A percentile compares a stretch with the other conserved stretches of the same genome.
phyloP scores from a whole-genome alignment of 2,888 invertebrate species.

The Dryobotodes eremita region DNA sequence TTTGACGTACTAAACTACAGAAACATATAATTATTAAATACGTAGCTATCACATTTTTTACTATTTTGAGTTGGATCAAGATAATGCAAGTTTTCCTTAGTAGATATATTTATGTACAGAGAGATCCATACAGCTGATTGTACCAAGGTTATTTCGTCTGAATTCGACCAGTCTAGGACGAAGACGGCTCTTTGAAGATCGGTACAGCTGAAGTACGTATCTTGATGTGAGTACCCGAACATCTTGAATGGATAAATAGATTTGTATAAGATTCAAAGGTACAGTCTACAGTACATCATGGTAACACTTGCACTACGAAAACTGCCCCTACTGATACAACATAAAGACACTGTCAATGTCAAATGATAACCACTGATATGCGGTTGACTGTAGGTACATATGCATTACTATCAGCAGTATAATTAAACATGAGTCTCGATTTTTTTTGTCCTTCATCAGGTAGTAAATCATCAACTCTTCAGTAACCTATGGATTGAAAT shows the following conservation, averaged over 20 bases:
- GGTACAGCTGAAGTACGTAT: not conserved
- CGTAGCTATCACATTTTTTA: too few species aligned
- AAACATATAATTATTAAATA: too few species aligned
- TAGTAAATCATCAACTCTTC: not conserved
- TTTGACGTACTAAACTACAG: too few species aligned
- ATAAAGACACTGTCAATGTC: too few species aligned
- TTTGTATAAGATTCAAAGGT: not conserved
- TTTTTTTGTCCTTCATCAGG: not conserved
- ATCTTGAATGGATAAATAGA: not conserved
- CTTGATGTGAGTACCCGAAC: not conserved
- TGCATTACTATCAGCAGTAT: not conserved
- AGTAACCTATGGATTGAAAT: not conserved
- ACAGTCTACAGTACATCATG: not conserved
- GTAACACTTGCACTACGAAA: too few species aligned
- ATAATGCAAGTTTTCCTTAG: not conserved
- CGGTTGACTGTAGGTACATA: too few species aligned
- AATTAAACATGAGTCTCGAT: not conserved
- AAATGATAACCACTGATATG: too few species aligned
- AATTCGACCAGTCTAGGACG: not conserved
- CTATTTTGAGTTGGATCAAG: too few species aligned
- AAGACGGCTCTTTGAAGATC: conserved; percentile 9
- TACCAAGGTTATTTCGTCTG: conserved; percentile 12
- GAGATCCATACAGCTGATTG: not conserved
- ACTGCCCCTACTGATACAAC: too few species aligned
- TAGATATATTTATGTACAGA: not conserved